Evolutionary conservation across 2,797 vertebrate species (phyloP).

Genomic region (Champsocephalus gunnari): DNA sequence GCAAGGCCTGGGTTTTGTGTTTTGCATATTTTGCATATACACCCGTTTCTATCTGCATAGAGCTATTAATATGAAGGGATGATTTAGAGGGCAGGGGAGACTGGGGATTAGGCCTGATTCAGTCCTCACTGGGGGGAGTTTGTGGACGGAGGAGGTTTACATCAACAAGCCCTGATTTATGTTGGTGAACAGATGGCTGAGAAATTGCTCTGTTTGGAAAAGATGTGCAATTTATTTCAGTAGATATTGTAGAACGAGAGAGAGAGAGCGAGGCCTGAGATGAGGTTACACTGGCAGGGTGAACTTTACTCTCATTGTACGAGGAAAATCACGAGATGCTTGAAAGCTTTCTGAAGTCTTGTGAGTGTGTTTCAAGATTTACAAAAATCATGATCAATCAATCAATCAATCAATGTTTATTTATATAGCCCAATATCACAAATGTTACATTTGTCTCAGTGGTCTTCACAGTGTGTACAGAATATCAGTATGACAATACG

Average conservation of each 20-base stretch:
- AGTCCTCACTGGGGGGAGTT: conserved; percentile 61
- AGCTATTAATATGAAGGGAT: conserved; percentile 69
- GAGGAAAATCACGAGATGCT: conserved; percentile 11
- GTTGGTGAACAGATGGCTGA: conserved; percentile 79
- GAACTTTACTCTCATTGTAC: conserved; percentile 9
- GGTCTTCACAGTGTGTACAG: too few relatives aligned
- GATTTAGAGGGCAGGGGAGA: conserved; percentile 76
- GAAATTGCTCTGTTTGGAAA: conserved; percentile 83
- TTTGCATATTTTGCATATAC: conserved; percentile 64
- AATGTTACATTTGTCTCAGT: too few relatives aligned
- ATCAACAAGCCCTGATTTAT: conserved; percentile 80
- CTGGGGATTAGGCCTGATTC: conserved; percentile 65
- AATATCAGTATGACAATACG: too few relatives aligned
- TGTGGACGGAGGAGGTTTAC: conserved; percentile 76
- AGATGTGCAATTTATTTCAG: conserved; percentile 78
- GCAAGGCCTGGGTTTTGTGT: conserved; percentile 20
- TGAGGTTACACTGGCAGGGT: not conserved
- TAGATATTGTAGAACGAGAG: conserved; percentile 46
- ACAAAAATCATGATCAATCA: not conserved
- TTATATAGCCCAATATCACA: too few relatives aligned
- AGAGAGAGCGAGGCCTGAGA: not conserved
- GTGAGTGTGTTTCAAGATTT: not conserved
- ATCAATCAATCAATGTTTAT: too few relatives aligned
- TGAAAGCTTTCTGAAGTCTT: conserved; percentile 3
- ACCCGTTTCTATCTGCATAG: conserved; percentile 53